phyloP scores from a whole-genome alignment of 1,140 invertebrate species.

The Oedothorax gibbosus region DNA sequence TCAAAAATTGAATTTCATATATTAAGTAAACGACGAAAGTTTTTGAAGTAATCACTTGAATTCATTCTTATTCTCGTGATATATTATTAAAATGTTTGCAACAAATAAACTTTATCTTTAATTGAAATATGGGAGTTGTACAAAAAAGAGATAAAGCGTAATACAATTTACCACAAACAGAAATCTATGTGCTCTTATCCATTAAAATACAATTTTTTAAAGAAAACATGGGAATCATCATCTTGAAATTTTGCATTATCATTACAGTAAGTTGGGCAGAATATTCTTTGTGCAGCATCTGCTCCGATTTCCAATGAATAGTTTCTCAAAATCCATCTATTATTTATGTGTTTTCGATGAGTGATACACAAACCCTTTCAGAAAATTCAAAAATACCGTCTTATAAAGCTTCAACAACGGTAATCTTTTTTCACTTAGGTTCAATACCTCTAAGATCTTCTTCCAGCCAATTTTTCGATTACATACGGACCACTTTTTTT shows the following conservation, averaged over 20 bases:
- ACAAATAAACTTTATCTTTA: no score
- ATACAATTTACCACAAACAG: no score
- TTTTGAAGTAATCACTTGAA: no score
- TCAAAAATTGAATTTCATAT: no score
- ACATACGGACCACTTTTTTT: constrained; percentile 26
- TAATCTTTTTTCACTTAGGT: constrained; percentile 33
- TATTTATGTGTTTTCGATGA: constrained; percentile 31
- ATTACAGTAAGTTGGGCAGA: background rate
- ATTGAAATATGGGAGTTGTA: no score
- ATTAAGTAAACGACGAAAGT: no score
- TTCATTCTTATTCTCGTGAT: no score
- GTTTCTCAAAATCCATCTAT: constrained; percentile 11
- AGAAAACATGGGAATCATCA: no score
- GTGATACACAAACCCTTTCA: background rate
- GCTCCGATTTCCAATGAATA: background rate
- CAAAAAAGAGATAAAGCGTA: no score
- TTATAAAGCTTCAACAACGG: constrained; percentile 28
- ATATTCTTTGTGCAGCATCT: background rate
- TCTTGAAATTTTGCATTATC: background rate
- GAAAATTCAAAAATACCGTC: constrained; percentile 26
- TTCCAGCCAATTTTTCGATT: constrained; percentile 43
- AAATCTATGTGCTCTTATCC: no score
- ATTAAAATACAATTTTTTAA: no score
- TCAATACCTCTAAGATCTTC: constrained; percentile 18
- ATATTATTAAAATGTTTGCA: no score